Base-by-base conservation (phyloP, 37 sponge, comb jelly and placozoan genomes). In the Halisarca cf. caerulea region DNA sequence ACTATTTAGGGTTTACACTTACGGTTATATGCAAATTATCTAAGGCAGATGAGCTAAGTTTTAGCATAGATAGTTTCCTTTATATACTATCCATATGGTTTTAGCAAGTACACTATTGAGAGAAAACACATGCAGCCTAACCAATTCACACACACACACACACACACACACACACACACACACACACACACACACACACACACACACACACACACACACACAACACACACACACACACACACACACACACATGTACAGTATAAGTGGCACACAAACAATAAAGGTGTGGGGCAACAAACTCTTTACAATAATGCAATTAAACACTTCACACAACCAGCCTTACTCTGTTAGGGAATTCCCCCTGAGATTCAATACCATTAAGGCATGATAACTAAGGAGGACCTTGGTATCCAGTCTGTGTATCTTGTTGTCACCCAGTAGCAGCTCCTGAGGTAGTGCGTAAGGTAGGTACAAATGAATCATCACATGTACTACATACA, bases 341-440 rank as follows among this genome's bases (percentile, higher is more conserved):
- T 27, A 94, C 94, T 71, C 75, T 15, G 44, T 54, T 0, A 95
- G 78, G 57, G 78, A 84, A 78, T 95, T 95, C 34, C 92, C 94
- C 77, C 95, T 78, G 40, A 95, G 78, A 20, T 95, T 93, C 30
- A 95, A 71, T 44, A 82, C 36, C 1, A 87, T 78, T 45, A 95
- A 53, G n/a, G 36, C 58, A 1, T 68, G 66, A 21, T 88, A 51
- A 21, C 80, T 27, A n/a, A 32, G 8, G 0, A 95, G 61, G 30
- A 74, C 66, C 32, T 66, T 60, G 2, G 39, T 39, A 66, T 74
- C 70, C 9, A 95, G 45, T 15, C 58, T 43, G 0, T 39, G 37
- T 11, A 95, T 55, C 57, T 43, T 38, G 51, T 95, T 95, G 37
- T 35, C 53, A 18, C 95, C 94, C 45, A 89, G 42, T 23, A 73